A percentile compares a stretch with the other conserved stretches of the same genome.
Evolutionary conservation across 2,797 vertebrate genomes (phyloP).

Genomic region (Intellagama lesueurii): DNA sequence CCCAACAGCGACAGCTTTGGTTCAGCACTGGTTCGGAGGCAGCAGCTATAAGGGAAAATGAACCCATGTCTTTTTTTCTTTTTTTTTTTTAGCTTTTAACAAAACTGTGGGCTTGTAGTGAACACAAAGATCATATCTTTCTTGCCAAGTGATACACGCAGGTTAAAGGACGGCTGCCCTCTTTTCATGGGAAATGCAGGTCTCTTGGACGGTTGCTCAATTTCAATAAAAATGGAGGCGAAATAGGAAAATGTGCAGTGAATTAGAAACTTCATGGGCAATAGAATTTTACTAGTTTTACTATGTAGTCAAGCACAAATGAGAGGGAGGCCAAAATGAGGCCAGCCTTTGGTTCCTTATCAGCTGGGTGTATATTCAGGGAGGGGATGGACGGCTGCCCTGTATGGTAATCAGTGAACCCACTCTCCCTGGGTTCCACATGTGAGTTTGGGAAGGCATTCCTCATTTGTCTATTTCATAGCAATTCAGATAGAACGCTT

Average conservation of each 20-base stretch:
- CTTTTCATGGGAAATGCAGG: neutral
- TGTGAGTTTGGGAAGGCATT: neutral
- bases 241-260: slow-evolving; percentile 62
- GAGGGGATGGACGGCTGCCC: neutral
- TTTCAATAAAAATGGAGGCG: slow-evolving; percentile 69
- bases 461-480: neutral
- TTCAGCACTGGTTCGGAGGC: slow-evolving; percentile 50
- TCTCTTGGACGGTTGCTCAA: slow-evolving; percentile 36
- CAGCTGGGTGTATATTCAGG: neutral
- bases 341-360: slow-evolving; percentile 16
- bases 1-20: slow-evolving; percentile 37
- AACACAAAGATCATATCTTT: slow-evolving; percentile 71
- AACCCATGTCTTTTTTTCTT: slow-evolving; percentile 55
- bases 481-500: neutral
- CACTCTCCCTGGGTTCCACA: neutral
- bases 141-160: slow-evolving; percentile 66
- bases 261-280: slow-evolving; percentile 42
- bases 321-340: slow-evolving; percentile 18
- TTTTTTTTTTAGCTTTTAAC: slow-evolving; percentile 66
- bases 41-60: slow-evolving; percentile 67
- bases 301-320: slow-evolving; percentile 29
- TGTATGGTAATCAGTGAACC: neutral
- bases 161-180: slow-evolving; percentile 74
- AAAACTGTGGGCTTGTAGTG: slow-evolving; percentile 73
- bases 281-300: slow-evolving; percentile 52